A percentile compares a stretch with the other conserved stretches of the same genome.
phyloP scores from a whole-genome alignment of 2,888 invertebrate species.

The Hylaea fasciaria region DNA sequence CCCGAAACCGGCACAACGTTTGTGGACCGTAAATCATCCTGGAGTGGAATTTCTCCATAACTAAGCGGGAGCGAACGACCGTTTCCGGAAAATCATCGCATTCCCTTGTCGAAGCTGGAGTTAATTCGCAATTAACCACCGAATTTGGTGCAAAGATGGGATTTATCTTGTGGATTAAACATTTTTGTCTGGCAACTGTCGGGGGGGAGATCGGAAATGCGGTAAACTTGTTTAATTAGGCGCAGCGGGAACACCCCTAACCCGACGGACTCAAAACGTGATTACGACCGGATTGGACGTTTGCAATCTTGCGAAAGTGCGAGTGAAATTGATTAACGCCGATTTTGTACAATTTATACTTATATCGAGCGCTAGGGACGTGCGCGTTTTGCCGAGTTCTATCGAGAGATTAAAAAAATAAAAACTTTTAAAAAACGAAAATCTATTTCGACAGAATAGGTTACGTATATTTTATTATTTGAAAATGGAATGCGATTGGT shows the following conservation, averaged over 20 bases:
- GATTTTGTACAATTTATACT: slow-evolving; percentile 4
- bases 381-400: not conserved
- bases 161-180: slow-evolving; percentile 44
- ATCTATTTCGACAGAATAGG: too few species aligned
- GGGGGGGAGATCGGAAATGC: slow-evolving; percentile 42
- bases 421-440: slow-evolving; percentile 43
- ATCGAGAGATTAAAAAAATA: slow-evolving; percentile 24
- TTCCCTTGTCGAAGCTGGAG: slow-evolving; percentile 35
- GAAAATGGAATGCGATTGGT: slow-evolving; percentile 57
- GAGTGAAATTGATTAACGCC: slow-evolving; percentile 24
- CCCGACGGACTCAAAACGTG: slow-evolving; percentile 34
- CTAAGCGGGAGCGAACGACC: slow-evolving; percentile 24
- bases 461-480: too few species aligned
- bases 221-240: slow-evolving; percentile 48
- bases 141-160: slow-evolving; percentile 36
- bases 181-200: slow-evolving; percentile 44
- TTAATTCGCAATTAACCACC: slow-evolving; percentile 46
- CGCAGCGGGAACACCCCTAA: slow-evolving; percentile 43
- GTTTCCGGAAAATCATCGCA: slow-evolving; percentile 29
- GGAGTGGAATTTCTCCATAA: slow-evolving; percentile 37
- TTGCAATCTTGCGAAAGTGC: slow-evolving; percentile 17
- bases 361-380: not conserved
- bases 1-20: slow-evolving; percentile 41
- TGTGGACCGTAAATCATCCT: slow-evolving; percentile 37
- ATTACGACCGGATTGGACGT: slow-evolving; percentile 30